Evolutionary conservation across 2,797 vertebrate genomes (phyloP).

Genomic region (Erithacus rubecula): DNA sequence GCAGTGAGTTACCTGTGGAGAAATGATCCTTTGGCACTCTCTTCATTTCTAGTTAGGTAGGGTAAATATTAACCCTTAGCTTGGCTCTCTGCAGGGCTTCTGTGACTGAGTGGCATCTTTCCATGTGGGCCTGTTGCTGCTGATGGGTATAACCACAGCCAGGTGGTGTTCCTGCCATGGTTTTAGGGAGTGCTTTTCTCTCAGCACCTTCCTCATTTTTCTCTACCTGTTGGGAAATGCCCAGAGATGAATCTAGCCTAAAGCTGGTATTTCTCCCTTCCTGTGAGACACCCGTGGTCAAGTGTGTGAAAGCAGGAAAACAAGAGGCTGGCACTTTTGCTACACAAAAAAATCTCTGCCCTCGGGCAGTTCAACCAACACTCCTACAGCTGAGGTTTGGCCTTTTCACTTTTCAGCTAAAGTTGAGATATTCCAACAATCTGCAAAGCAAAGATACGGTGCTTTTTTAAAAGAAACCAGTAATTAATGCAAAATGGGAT

Average conservation of each 20-base stretch:
- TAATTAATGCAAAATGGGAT: neutral
- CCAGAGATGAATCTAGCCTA: neutral
- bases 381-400: neutral
- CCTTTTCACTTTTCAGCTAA: neutral
- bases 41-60: neutral
- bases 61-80: neutral
- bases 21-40: neutral
- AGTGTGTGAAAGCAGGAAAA: neutral
- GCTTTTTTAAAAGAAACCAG: neutral
- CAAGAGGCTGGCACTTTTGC: neutral
- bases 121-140: neutral
- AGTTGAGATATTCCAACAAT: neutral
- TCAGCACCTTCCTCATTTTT: rapidly evolving
- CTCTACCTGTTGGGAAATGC: neutral
- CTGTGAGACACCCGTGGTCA: rapidly evolving
- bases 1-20: neutral
- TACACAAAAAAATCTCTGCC: neutral
- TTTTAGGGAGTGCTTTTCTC: neutral
- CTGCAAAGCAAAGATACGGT: rapidly evolving
- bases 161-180: neutral
- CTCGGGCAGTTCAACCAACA: neutral
- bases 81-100: neutral
- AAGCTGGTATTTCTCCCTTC: neutral
- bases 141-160: neutral
- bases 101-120: neutral